phyloP scores from a whole-genome alignment of 2,888 invertebrate species.

The Litoditis marina region DNA sequence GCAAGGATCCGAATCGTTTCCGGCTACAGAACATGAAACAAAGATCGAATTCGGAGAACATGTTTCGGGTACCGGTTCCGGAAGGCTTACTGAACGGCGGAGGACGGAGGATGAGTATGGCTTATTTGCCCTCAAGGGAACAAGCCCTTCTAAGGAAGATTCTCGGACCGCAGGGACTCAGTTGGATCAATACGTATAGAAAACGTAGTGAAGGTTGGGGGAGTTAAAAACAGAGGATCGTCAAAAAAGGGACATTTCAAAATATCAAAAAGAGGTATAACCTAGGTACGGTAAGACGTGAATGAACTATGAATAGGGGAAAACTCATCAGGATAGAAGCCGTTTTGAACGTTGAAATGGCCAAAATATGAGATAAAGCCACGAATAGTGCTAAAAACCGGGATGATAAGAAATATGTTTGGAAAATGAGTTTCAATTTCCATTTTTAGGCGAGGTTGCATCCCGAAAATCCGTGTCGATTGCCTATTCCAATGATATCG shows the following conservation, averaged over 20 bases:
- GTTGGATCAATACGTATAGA: constrained; percentile 40
- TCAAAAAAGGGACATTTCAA: too few relatives aligned
- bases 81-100: constrained; percentile 26
- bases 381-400: too few relatives aligned
- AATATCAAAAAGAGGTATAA: too few relatives aligned
- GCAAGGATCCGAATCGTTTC: constrained; percentile 30
- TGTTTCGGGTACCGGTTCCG: constrained; percentile 33
- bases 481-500: constrained; percentile 51
- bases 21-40: constrained; percentile 33
- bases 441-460: too few relatives aligned
- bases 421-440: too few relatives aligned
- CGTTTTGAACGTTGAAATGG: too few relatives aligned
- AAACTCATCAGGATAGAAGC: too few relatives aligned
- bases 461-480: constrained; percentile 56
- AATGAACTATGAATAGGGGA: too few relatives aligned
- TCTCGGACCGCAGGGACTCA: constrained; percentile 51
- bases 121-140: constrained; percentile 43
- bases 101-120: constrained; percentile 39
- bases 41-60: constrained; percentile 36
- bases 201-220: constrained; percentile 9
- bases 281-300: too few relatives aligned
- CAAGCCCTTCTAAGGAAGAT: constrained; percentile 51
- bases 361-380: too few relatives aligned
- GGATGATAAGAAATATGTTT: too few relatives aligned
- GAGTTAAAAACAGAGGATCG: too few relatives aligned